Evolutionary conservation across 2,113 vertebrate species (phyloP), one percentile per base, ranked within the genome.

Genomic region (Tetrax tetrax): DNA sequence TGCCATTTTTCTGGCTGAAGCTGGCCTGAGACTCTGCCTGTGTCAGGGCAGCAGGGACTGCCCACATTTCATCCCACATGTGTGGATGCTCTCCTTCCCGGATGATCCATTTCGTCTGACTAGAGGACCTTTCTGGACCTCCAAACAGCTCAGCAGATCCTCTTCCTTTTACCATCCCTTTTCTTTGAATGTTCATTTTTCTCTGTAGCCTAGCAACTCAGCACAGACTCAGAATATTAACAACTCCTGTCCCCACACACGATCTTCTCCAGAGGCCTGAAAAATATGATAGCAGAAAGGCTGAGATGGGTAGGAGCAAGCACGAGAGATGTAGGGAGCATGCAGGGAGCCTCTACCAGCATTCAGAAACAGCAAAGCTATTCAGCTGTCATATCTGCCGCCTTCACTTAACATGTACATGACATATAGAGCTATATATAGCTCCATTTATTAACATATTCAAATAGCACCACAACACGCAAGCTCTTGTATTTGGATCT

Each of bases 141-240:
- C 77, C 76, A 64, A 87, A 72, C 64, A 88, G 80, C 96, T 97
- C 89, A 87, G 83, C 90, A 94, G 91, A 94, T 93, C 71, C 70
- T 96, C 88, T 95, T 95, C 60, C 78, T 89, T 91, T 66, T 14
- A 90, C 91, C 87, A 95, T 93, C 80, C 72, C 59, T 91, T 94
- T 96, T 95, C 85, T 85, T 97, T 96, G 95, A 95, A 96, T 92
- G 95, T 96, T 97, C 96, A 96, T 97, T 96, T 95, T 93, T 91
- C 90, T 94, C 95, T 96, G 97, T 97, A 97, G 95, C 95, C 70
- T 97, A 97, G 97, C 96, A 97, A 97, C 95, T 93, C 94, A 50
- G 94, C 80, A 96, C 90, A 95, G 96, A 86, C 83, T 93, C 93
- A 71, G 95, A 95, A 97, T 97, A 97, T 95, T 95, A 97, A 97